Percentiles rank a stretch among this genome's conserved stretches.
These are phyloP conservation scores for Phaethornis superciliosus DNA, from an alignment of 2,113 vertebrate genomes.

Conservation along the genomic window DNA sequence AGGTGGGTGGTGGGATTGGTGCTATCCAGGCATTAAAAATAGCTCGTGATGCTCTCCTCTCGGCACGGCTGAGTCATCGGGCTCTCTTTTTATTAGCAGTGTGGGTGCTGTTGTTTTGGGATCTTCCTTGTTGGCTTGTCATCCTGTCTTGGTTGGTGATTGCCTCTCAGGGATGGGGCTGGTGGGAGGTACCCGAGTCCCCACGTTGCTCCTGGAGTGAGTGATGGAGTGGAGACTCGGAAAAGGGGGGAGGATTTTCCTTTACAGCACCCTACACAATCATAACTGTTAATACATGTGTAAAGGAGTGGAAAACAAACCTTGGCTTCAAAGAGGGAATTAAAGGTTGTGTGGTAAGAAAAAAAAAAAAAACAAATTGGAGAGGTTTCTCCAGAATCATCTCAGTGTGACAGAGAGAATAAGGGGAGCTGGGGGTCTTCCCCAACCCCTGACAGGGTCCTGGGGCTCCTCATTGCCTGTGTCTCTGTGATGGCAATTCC, in stretches of 20 bases:
- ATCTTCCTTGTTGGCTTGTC: not conserved
- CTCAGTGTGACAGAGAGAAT: not conserved
- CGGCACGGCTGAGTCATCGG: not conserved
- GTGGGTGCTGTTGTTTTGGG: not conserved
- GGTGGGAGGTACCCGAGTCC: not conserved
- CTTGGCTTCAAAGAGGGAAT: not conserved
- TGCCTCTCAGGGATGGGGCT: not conserved
- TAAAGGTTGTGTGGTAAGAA: not conserved
- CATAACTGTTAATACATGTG: not conserved
- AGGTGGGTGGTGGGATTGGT: not conserved
- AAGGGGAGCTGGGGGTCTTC: not conserved
- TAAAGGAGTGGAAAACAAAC: not conserved
- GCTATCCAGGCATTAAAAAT: not conserved
- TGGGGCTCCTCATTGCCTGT: not conserved
- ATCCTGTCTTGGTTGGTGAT: not conserved
- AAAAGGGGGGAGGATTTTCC: not conserved
- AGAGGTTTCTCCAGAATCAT: not conserved
- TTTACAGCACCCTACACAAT: not conserved
- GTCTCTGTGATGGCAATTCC: not conserved
- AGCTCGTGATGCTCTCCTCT: not conserved
- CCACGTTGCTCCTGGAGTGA: rapidly evolving
- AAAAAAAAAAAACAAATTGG: not conserved
- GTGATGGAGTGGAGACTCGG: not conserved
- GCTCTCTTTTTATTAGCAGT: not conserved
- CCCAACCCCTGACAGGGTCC: too few relatives aligned